phyloP scores from a whole-genome alignment of 2,888 invertebrate genomes.

The Ophion slaviceki region DNA sequence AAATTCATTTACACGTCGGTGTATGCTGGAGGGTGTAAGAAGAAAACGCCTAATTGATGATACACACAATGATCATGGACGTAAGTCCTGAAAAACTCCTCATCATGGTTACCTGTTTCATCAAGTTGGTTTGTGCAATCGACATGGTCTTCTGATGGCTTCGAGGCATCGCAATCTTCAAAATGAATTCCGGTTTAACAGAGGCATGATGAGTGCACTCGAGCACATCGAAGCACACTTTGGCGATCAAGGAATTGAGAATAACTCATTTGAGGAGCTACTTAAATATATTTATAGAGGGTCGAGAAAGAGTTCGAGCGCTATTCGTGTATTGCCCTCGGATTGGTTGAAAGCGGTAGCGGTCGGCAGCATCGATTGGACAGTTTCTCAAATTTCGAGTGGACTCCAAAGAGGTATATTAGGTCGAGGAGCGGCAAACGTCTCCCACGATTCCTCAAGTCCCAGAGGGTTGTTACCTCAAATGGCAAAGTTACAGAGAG shows the following conservation, averaged over 20 bases:
- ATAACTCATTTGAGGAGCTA: background rate
- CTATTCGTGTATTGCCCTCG: conserved; percentile 27
- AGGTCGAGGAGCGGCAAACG: conserved; percentile 51
- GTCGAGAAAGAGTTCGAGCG: conserved; percentile 2
- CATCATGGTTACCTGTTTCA: no score
- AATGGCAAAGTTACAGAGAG: conserved; percentile 61
- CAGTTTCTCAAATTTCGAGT: conserved; percentile 64
- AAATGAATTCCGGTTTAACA: no score
- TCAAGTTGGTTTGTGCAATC: background rate
- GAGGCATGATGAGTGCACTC: background rate
- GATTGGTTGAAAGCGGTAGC: conserved; percentile 46
- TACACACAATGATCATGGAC: background rate
- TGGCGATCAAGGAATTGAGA: no score
- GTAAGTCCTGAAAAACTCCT: no score
- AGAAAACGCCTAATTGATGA: background rate
- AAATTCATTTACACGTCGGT: background rate
- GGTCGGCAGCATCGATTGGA: conserved; percentile 59
- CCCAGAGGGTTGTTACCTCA: conserved; percentile 56
- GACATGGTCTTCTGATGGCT: background rate
- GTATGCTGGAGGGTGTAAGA: background rate
- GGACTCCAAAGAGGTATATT: conserved; percentile 47
- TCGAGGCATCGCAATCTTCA: no score
- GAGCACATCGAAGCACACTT: background rate
- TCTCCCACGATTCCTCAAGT: conserved; percentile 48
- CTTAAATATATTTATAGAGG: conserved; percentile 20